These are phyloP conservation scores for Eristalinus aeneus DNA, from an alignment of 2,888 invertebrate species.

Conservation along the genomic window DNA sequence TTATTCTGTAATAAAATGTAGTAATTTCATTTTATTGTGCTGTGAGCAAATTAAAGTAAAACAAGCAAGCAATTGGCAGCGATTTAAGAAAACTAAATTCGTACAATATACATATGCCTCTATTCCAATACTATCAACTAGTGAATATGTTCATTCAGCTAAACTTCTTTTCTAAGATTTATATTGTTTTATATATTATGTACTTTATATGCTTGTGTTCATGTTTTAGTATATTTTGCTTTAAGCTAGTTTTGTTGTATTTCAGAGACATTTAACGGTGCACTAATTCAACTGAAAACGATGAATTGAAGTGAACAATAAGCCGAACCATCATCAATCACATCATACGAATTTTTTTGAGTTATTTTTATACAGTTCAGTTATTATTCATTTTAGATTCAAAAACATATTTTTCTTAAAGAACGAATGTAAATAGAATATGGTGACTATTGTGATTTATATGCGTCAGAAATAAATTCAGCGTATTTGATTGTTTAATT, in stretches of 20 bases:
- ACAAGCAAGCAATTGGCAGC: constrained; percentile 30
- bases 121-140: constrained; percentile 28
- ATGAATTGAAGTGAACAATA: not conserved
- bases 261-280: not conserved
- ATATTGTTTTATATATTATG: not conserved
- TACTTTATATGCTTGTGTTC: not conserved
- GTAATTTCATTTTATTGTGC: not conserved
- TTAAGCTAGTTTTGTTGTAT: not conserved
- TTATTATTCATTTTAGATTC: too few species aligned
- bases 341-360: too few species aligned
- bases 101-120: constrained; percentile 17
- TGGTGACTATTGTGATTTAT: too few species aligned
- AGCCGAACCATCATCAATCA: too few species aligned
- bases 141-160: constrained; percentile 36
- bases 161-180: not conserved
- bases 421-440: too few species aligned
- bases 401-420: too few species aligned
- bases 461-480: too few species aligned
- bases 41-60: constrained; percentile 17
- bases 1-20: constrained; percentile 12
- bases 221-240: not conserved
- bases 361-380: too few species aligned
- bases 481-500: too few species aligned
- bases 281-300: not conserved
- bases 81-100: not conserved